phyloP scores from a whole-genome alignment of 2,888 invertebrate genomes.

The Alsophila aescularia region DNA sequence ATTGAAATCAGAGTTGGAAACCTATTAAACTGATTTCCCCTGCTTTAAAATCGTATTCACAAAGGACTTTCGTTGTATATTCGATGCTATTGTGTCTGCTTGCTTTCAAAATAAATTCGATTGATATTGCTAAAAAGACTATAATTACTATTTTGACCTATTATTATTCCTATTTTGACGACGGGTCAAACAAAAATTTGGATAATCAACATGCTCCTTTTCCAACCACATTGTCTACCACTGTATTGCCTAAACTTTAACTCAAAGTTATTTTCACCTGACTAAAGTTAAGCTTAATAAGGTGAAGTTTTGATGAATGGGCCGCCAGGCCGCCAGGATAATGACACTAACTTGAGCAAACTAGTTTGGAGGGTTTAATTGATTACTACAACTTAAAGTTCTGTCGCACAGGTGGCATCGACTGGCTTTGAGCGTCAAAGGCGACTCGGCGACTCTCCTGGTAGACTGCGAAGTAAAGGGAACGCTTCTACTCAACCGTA shows the following conservation, averaged over 20 bases:
- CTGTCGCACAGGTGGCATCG: conserved; percentile 90
- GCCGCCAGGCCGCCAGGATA: conserved; percentile 31
- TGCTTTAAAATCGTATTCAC: too few relatives aligned
- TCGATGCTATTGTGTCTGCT: too few relatives aligned
- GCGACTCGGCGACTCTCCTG: conserved; percentile 90
- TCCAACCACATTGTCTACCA: conserved; percentile 1
- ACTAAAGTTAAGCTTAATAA: conserved; percentile 23
- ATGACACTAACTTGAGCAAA: conserved; percentile 23
- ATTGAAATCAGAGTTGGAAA: too few relatives aligned
- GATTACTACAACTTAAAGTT: conserved; percentile 17
- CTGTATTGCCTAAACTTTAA: conserved; percentile 8
- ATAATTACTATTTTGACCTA: too few relatives aligned
- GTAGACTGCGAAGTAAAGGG: conserved; percentile 88
- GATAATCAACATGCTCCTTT: background rate
- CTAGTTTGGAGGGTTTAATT: conserved; percentile 21
- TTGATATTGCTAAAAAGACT: too few relatives aligned
- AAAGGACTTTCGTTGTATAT: too few relatives aligned
- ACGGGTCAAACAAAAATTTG: background rate
- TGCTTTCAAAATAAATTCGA: too few relatives aligned
- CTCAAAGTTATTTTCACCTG: conserved; percentile 25
- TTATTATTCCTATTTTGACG: background rate
- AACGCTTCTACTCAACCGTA: conserved; percentile 86
- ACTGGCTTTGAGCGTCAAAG: conserved; percentile 91
- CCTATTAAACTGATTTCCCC: too few relatives aligned
- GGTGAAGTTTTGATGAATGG: conserved; percentile 35